Conservation (phyloP, 2,113 vertebrate species). For the Phrynocephalus versicolor region DNA sequence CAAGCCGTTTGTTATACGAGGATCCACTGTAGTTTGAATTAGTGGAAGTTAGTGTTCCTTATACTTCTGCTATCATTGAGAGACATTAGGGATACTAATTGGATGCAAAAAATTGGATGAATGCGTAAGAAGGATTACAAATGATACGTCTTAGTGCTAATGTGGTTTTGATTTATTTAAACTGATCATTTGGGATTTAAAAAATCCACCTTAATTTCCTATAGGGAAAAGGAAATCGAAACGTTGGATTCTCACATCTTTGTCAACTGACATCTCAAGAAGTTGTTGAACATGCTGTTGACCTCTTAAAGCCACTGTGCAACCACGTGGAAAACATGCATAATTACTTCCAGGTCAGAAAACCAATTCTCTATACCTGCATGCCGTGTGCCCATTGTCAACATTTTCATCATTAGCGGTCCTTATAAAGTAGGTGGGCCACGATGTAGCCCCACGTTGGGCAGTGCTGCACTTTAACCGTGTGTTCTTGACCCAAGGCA, state of each 20-base stretch:
- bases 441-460: background rate
- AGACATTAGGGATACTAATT: background rate
- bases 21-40: background rate
- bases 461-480: constrained; percentile 1
- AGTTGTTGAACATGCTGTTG: constrained; percentile 73
- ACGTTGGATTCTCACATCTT: constrained; percentile 89
- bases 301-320: constrained; percentile 87
- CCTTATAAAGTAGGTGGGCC: constrained; percentile 7
- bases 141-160: background rate
- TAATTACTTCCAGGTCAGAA: constrained; percentile 91
- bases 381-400: constrained; percentile 15
- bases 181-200: background rate
- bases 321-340: constrained; percentile 94
- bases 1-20: too few species aligned
- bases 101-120: background rate
- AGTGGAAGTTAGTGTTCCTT: background rate
- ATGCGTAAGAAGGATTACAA: background rate
- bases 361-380: background rate
- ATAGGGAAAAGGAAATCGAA: constrained; percentile 81
- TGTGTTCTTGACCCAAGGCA: constrained; percentile 71
- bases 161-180: background rate
- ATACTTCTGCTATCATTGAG: background rate
- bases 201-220: constrained; percentile 48
- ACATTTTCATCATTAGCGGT: background rate
- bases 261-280: constrained; percentile 85